phyloP scores from a whole-genome alignment of 2,888 invertebrate genomes.

The Tillus elongatus region DNA sequence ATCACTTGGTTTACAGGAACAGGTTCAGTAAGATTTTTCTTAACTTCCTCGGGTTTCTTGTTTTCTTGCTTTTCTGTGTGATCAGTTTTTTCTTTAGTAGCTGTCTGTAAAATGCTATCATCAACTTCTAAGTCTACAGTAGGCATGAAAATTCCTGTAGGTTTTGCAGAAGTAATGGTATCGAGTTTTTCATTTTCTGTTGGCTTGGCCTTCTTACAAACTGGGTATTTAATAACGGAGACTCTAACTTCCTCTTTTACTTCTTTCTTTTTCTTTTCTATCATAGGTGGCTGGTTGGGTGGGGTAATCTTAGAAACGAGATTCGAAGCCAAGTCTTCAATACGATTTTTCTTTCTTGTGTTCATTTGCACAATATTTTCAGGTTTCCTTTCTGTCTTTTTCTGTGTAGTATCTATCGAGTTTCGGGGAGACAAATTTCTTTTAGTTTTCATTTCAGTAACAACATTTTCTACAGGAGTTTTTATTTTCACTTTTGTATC shows the following conservation, averaged over 20 bases:
- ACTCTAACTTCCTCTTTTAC: constrained; percentile 41
- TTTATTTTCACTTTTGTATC: constrained; percentile 29
- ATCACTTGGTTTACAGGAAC: background rate
- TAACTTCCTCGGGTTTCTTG: background rate
- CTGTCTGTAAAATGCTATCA: constrained; percentile 43
- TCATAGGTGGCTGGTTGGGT: constrained; percentile 38
- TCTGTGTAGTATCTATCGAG: constrained; percentile 14
- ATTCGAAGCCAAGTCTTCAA: constrained; percentile 52
- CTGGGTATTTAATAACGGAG: constrained; percentile 50
- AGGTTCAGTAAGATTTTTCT: background rate
- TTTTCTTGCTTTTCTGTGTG: background rate
- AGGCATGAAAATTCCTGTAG: constrained; percentile 63
- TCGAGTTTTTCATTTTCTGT: constrained; percentile 43
- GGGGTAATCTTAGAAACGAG: constrained; percentile 53
- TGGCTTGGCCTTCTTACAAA: constrained; percentile 44
- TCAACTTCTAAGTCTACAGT: constrained; percentile 59
- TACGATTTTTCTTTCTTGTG: constrained; percentile 54
- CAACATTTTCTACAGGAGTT: constrained; percentile 33
- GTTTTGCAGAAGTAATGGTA: constrained; percentile 33
- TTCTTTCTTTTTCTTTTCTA: constrained; percentile 47
- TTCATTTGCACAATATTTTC: constrained; percentile 43
- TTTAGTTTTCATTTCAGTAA: constrained; percentile 38
- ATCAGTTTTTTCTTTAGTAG: background rate
- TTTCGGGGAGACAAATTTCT: constrained; percentile 29
- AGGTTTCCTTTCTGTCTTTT: constrained; percentile 21